These are phyloP conservation scores for Sweltsa coloradensis DNA, from an alignment of 1,140 invertebrate species.

Conservation along the genomic window DNA sequence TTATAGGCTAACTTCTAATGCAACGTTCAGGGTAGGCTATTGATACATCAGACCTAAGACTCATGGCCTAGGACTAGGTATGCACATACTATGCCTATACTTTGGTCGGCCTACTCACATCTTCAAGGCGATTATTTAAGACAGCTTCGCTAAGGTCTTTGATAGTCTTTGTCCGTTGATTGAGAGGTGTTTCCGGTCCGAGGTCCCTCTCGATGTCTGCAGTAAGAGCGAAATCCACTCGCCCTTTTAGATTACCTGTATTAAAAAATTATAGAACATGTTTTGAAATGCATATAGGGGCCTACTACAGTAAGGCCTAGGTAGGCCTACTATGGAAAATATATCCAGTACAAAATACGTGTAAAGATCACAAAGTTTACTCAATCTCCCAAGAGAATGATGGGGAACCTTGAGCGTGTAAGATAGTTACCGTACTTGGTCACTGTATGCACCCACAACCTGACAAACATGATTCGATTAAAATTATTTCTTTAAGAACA, in stretches of 20 bases:
- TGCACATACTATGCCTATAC: constrained; percentile 5
- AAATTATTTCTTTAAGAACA: no score
- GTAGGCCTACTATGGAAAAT: no score
- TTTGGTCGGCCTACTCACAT: constrained; percentile 51
- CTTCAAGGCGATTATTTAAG: constrained; percentile 55
- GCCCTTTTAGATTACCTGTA: constrained; percentile 43
- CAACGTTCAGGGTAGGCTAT: background rate
- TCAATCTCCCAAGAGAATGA: background rate
- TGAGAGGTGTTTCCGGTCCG: constrained; percentile 49
- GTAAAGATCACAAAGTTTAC: no score
- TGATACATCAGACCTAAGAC: background rate
- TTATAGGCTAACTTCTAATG: background rate
- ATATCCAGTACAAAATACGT: no score
- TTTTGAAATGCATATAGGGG: background rate
- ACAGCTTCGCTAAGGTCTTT: constrained; percentile 65
- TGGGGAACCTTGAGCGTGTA: no score
- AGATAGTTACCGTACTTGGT: background rate
- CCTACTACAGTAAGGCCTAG: background rate
- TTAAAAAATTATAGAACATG: constrained; percentile 10
- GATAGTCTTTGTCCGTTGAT: constrained; percentile 60
- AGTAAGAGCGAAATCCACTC: constrained; percentile 51
- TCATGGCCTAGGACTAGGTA: background rate
- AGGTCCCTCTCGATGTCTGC: constrained; percentile 63
- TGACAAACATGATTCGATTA: no score
- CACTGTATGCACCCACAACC: no score